phyloP scores from a whole-genome alignment of 2,113 vertebrate species.

The Neoarius graeffei region DNA sequence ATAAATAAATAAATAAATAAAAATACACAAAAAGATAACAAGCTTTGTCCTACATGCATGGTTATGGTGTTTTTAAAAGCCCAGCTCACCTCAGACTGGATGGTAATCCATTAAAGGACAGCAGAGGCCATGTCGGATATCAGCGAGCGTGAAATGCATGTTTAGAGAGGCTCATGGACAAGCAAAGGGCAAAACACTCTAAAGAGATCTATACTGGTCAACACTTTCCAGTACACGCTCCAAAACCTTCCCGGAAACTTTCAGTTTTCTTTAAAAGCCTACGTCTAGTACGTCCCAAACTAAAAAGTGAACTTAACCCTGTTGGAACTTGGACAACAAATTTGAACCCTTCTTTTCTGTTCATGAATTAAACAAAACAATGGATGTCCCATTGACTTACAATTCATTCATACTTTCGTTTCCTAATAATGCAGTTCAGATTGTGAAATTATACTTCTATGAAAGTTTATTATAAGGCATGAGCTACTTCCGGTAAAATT shows the following conservation, averaged over 20 bases:
- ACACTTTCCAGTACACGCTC: not conserved
- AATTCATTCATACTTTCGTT: not conserved
- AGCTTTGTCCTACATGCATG: constrained; percentile 14
- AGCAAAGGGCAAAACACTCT: constrained; percentile 2
- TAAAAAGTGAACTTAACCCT: not conserved
- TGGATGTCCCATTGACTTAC: not conserved
- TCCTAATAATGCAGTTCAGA: not conserved
- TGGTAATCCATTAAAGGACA: constrained; percentile 62
- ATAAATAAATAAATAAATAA: no score
- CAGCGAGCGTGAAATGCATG: constrained; percentile 45
- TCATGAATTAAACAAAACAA: not conserved
- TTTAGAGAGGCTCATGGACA: constrained; percentile 11
- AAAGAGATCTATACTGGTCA: not conserved
- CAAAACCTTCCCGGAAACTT: not conserved
- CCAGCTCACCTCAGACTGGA: constrained; percentile 51
- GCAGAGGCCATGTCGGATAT: constrained; percentile 42
- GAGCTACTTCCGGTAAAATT: no score
- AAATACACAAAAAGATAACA: not conserved
- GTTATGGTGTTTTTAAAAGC: constrained; percentile 56
- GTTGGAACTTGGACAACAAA: not conserved
- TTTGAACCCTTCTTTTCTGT: not conserved
- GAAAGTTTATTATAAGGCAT: no score
- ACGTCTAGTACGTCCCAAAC: not conserved
- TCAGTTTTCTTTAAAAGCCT: not conserved
- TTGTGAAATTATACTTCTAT: no score